phyloP scores from a whole-genome alignment of 2,888 invertebrate genomes.

The Hoplodrina blanda region DNA sequence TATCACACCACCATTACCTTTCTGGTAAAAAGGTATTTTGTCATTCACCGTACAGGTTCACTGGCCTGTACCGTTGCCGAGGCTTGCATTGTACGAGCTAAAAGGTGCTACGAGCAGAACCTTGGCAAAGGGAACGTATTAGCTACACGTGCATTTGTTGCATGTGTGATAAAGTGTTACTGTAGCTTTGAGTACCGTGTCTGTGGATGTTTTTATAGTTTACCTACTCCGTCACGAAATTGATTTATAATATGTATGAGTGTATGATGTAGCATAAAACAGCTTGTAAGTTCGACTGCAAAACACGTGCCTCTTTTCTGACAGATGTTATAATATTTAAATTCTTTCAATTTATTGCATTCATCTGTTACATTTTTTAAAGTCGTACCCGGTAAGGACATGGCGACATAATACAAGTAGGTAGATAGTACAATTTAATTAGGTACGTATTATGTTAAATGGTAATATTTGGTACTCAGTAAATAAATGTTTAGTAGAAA shows the following conservation, averaged over 20 bases:
- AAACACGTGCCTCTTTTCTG: not conserved
- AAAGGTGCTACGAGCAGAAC: slow-evolving; percentile 36
- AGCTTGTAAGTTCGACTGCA: not conserved
- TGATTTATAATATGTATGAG: not conserved
- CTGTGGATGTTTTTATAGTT: not conserved
- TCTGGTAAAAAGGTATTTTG: slow-evolving; percentile 5
- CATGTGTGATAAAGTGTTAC: slow-evolving; percentile 6
- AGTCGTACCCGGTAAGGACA: too few species aligned
- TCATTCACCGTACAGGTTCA: slow-evolving; percentile 7
- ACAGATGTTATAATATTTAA: not conserved
- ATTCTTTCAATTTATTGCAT: too few species aligned
- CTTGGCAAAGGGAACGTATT: slow-evolving; percentile 24
- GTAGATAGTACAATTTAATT: too few species aligned
- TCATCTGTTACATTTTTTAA: too few species aligned
- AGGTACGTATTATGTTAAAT: too few species aligned
- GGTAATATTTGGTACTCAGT: too few species aligned
- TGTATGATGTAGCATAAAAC: not conserved
- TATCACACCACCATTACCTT: not conserved
- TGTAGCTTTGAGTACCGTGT: not conserved
- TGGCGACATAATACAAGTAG: too few species aligned
- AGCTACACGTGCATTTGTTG: slow-evolving; percentile 22
- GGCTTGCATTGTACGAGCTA: slow-evolving; percentile 37
- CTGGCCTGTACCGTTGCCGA: slow-evolving; percentile 7
- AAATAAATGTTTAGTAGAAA: not conserved
- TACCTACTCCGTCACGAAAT: not conserved